These are phyloP conservation scores for Chiroxiphia lanceolata DNA, from an alignment of 2,797 vertebrate genomes.

Conservation along the genomic window DNA sequence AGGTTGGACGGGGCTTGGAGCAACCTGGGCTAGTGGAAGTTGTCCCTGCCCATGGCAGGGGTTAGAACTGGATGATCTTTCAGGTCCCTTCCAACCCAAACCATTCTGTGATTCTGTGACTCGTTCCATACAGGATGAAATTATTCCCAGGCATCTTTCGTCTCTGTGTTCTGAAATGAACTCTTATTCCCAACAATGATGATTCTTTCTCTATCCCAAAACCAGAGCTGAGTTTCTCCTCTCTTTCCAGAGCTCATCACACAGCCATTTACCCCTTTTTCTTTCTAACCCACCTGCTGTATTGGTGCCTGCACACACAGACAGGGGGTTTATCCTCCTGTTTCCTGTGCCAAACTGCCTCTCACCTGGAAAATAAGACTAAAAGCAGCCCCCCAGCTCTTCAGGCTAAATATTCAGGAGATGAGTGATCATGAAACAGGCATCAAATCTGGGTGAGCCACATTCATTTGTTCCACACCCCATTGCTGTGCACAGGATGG, in stretches of 20 bases:
- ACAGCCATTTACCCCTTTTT: not conserved
- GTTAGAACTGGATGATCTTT: fast-evolving
- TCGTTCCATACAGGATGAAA: not conserved
- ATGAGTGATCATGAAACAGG: not conserved
- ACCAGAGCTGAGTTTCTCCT: not conserved
- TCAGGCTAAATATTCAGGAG: not conserved
- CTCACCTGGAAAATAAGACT: not conserved
- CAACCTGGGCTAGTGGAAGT: fast-evolving
- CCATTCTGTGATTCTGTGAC: not conserved
- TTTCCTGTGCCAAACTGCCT: not conserved
- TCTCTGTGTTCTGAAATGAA: fast-evolving
- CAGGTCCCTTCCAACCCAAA: not conserved
- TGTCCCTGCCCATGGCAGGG: not conserved
- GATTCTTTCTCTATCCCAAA: not conserved
- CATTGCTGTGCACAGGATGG: not conserved
- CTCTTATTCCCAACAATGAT: fast-evolving
- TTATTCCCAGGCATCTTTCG: not conserved
- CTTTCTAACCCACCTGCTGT: not conserved
- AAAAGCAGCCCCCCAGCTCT: not conserved
- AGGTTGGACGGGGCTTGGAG: fast-evolving
- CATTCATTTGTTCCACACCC: not conserved
- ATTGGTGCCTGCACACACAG: not conserved
- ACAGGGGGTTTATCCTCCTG: not conserved
- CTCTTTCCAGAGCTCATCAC: not conserved
- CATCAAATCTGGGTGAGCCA: not conserved